Conservation (phyloP, 2,113 vertebrate species). For the Origma solitaria region DNA sequence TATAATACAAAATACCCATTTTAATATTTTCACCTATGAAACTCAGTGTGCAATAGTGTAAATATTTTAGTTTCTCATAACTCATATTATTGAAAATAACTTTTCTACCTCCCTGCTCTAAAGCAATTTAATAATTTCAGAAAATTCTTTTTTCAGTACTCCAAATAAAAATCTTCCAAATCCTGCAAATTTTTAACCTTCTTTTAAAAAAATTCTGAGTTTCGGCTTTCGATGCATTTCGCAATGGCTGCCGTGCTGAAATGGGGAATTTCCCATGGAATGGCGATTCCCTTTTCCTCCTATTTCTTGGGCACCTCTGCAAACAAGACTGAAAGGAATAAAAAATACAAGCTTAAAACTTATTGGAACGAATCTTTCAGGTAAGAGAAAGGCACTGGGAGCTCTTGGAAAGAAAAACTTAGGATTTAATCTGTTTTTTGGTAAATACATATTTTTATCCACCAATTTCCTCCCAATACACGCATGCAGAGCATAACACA, state of each 20-base stretch:
- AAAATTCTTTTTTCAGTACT: neutral
- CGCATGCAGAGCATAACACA: fast-evolving
- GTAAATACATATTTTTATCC: neutral
- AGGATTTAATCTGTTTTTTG: neutral
- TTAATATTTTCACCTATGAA: neutral
- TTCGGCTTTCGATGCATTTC: neutral
- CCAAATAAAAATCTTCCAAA: neutral
- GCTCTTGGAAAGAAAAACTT: neutral
- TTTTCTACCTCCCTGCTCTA: neutral
- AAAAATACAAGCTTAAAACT: neutral
- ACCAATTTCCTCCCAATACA: neutral
- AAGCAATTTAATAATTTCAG: neutral
- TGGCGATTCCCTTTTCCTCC: neutral
- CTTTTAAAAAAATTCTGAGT: neutral
- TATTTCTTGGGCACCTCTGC: neutral
- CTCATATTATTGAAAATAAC: neutral
- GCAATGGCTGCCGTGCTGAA: neutral
- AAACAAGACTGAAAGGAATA: neutral
- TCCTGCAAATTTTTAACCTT: neutral
- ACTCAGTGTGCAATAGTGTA: neutral
- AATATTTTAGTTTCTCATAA: neutral
- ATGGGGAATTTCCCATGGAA: neutral
- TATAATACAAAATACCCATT: neutral
- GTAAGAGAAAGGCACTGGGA: neutral
- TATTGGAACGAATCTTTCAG: neutral